Evolutionary conservation across 2,797 vertebrate species (phyloP), one percentile per base, ranked within the genome.

Genomic region (Tauraco hartlaubi): DNA sequence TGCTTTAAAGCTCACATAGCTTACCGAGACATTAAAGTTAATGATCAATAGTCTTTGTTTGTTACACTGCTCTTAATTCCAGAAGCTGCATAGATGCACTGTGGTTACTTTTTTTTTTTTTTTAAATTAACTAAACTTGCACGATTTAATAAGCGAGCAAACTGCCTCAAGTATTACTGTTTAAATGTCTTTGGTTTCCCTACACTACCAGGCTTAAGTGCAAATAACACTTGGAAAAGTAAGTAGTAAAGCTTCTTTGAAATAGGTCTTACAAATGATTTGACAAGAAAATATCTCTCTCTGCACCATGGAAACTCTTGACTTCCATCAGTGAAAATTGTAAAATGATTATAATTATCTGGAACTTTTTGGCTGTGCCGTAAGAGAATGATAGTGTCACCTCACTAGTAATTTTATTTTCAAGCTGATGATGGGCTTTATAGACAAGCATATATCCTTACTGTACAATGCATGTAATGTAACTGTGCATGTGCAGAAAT

Each of bases 331-430:
- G 29, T 44, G 43, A 75, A 80, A 90, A 90, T 3, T 88, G 69
- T 84, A 68, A 94, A 96, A 91, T 92, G 31, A 88, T 90, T 55
- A 62, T 92, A 94, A 94, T 91, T 94, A 85, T 81, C 79, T 73
- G 62, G 39, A 85, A 88, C 46, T 78, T 95, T 84, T 75, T 92
- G 90, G 26, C 39, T 94, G 23, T 94, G 20, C 51, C 48, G 6
- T 78, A 84, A 66, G 49, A 41, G 69, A 95, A 69, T 88, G 82
- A 69, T 69, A 81, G 79, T 48, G 35, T 66, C 69, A 69, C 37
- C 76, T 94, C 79, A 69, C 51, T 69, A 68, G 78, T 81, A 85
- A 90, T 92, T 92, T 91, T 78, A 79, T 81, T 96, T 93, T 88
- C 52, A 85, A 75, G 62, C 28, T 88, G 80, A 85, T 92, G 43